A percentile compares a stretch with the other conserved stretches of the same genome.
phyloP scores from a whole-genome alignment of 2,888 invertebrate genomes.

The Macrophya alboannulata region DNA sequence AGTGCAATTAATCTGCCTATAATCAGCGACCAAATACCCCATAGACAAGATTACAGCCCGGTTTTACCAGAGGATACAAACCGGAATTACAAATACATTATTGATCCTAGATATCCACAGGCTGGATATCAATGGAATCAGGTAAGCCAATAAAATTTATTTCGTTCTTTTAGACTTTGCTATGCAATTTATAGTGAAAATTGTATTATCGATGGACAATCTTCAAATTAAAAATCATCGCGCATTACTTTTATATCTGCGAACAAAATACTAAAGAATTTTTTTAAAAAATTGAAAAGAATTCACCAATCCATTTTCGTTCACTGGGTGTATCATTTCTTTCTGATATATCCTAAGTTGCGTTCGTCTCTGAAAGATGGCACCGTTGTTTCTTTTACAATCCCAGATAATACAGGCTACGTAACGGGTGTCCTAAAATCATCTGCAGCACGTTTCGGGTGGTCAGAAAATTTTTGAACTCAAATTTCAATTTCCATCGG shows the following conservation, averaged over 20 bases:
- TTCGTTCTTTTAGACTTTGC: background rate
- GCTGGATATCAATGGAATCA: conserved; percentile 43
- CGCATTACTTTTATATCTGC: background rate
- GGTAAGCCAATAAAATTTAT: conserved; percentile 28
- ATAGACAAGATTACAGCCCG: background rate
- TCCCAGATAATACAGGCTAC: background rate
- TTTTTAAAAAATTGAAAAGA: background rate
- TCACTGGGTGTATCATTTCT: background rate
- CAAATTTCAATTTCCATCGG: background rate
- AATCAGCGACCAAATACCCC: background rate
- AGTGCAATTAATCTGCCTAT: background rate
- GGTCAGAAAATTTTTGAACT: background rate
- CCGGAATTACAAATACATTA: background rate
- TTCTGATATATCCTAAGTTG: conserved; percentile 15
- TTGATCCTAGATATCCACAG: conserved; percentile 40
- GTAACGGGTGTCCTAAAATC: background rate
- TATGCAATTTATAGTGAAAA: background rate
- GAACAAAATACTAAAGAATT: background rate
- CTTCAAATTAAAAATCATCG: background rate
- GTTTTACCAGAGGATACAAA: conserved; percentile 16
- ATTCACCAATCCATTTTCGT: too few species aligned
- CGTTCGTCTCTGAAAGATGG: background rate
- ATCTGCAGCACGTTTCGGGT: background rate
- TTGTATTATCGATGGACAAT: background rate
- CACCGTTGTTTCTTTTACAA: conserved; percentile 3